Conservation (phyloP, 2,797 vertebrate genomes). For the Pangasius larnaudii region DNA sequence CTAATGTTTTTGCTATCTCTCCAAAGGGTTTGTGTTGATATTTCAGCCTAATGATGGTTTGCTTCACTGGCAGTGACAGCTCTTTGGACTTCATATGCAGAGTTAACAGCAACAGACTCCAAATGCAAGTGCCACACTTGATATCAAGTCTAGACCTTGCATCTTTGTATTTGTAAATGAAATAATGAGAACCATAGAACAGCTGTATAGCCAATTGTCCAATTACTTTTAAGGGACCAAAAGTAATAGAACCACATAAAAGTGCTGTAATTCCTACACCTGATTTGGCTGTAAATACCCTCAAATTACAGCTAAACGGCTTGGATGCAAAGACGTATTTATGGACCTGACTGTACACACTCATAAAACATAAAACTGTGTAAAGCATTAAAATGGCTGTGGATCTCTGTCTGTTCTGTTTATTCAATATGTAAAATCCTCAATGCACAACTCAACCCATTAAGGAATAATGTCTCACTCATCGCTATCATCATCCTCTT, state of each 20-base stretch:
- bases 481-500: slow-evolving; percentile 59
- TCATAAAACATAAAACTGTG: background rate
- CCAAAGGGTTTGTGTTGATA: background rate
- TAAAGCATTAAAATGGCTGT: background rate
- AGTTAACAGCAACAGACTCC: background rate
- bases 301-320: background rate
- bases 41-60: background rate
- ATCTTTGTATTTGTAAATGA: background rate
- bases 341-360: background rate
- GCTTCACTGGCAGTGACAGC: background rate
- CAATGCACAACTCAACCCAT: background rate
- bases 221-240: background rate
- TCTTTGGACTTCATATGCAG: background rate
- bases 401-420: background rate
- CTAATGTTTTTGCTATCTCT: background rate
- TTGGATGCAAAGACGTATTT: background rate
- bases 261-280: background rate
- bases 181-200: background rate
- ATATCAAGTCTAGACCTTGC: background rate
- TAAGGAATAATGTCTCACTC: slow-evolving; percentile 48
- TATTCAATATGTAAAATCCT: background rate
- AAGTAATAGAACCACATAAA: background rate
- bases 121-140: background rate
- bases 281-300: background rate
- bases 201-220: background rate